Evolutionary conservation across 1,140 invertebrate genomes (phyloP), one percentile per base, ranked within the genome.

Genomic region (Acyrthosiphon pisum): DNA sequence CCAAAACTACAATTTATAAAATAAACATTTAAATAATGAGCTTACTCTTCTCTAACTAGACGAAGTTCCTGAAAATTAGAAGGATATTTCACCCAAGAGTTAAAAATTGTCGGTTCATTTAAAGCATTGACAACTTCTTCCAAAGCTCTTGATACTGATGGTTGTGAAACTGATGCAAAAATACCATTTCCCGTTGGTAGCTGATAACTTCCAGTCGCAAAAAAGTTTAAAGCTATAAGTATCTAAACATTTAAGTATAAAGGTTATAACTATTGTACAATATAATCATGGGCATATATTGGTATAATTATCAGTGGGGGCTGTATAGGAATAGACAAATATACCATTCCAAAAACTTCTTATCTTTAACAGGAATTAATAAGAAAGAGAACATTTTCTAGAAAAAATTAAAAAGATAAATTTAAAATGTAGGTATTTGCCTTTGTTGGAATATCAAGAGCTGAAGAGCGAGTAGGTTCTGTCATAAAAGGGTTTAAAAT

Each of bases 171-270:
- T 35, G 68, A 76, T 76, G 68, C 6, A 76, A 35, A 76, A n/a
- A 76, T 76, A 76, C 68, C 68, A 68, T 68, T 68, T 23, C 60
- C 60, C 26, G 6, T 68, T 30, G 60, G 60, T 68, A 68, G 30
- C 20, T 76, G 68, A n/a, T 76, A 76, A 76, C 68, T 76, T 76
- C 68, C 68, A n/a, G 30, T 76, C 2, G 68, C 68, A n/a, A 76
- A 76, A 76, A 76, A 76, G n/a, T 76, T 76, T n/a, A 76, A 76
- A n/a, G 68, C n/a, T n/a, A 76, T 26, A n/a, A 76, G 68, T 76
- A 35, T 26, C 68, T 76, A 76, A 76, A 76, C 0, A 76, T 35
- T n/a, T 23, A 68, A 68, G 60, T 68, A 26, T 23, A 68, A 26
- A 23, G 60, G 22, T 26, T 26, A 68, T 26, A 26, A 26, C 22